Evolutionary conservation across 2,888 invertebrate genomes (phyloP), one percentile per base, ranked within the genome.

Genomic region (Drosophila neoperkinsi): DNA sequence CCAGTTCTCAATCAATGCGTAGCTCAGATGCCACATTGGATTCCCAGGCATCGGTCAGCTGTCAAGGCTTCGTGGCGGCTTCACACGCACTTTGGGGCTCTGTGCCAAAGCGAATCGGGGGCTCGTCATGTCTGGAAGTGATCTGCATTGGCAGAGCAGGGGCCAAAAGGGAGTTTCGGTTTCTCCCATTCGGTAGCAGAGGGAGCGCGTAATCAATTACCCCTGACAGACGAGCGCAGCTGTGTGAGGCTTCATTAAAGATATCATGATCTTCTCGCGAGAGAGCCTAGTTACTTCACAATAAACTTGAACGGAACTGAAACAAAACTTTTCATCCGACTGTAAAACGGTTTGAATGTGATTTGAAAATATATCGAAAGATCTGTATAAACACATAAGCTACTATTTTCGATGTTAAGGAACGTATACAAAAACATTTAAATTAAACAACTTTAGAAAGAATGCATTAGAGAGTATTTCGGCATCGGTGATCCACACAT

Each of bases 1-100:
- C 33, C 71, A 72, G 58, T 38, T 64, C 46, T 49, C 72, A 83
- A 88, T 84, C 84, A 84, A 62, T 84, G 81, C 84, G 84, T 88
- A 88, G 76, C 82, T 77, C 84, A 84, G 89, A 65, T 84, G 87
- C 74, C 78, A 59, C 76, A 65, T 63, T 52, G 63, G 73, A 55
- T 73, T 81, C 73, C 73, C 81, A 84, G 53, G 74, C 77, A 55
- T 62, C 64, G 66, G 67, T 62, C 79, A 68, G 59, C 71, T 79
- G 78, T 78, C 78, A 77, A 73, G 79, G 69, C 78, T 78, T 62
- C 33, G 52, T 49, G 56, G 21, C 77, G 36, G 51, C 60, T 73
- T 78, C 77, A 76, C 78, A 79, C 81, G 77, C 77, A 69, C 67
- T 67, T 58, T 56, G 56, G 53, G 16, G 9, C 21, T 28, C 38